phyloP scores from a whole-genome alignment of 2,797 vertebrate species.

The Sitta carolinensis region DNA sequence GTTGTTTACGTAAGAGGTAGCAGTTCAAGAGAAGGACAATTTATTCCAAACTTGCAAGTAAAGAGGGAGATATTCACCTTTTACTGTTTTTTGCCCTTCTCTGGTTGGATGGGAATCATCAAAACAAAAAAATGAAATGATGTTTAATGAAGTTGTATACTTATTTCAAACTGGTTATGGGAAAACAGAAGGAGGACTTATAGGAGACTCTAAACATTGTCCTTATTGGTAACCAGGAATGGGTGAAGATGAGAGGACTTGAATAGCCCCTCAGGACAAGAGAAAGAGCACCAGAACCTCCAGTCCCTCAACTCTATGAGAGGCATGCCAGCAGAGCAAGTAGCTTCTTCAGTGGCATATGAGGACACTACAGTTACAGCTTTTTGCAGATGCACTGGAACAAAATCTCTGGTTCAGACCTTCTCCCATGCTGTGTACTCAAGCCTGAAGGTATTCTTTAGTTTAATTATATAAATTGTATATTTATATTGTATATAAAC shows the following conservation, averaged over 20 bases:
- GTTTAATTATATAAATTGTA: not conserved
- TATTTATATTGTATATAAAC: not conserved
- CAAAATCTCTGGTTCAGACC: constrained; percentile 31
- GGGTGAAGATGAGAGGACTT: not conserved
- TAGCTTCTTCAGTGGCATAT: not conserved
- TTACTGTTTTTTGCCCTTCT: not conserved
- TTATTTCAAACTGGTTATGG: not conserved
- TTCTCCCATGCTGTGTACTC: not conserved
- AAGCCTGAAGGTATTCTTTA: constrained; percentile 18
- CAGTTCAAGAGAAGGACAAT: not conserved
- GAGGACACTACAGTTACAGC: not conserved
- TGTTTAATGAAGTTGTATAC: not conserved
- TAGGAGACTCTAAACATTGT: not conserved
- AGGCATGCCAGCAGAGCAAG: not conserved
- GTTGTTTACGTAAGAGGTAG: not conserved
- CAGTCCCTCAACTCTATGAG: not conserved
- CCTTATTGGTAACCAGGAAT: not conserved
- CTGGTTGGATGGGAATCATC: not conserved
- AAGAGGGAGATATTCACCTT: not conserved
- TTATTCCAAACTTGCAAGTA: not conserved
- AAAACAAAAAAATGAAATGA: not conserved
- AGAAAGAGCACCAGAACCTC: not conserved
- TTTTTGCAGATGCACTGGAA: not conserved
- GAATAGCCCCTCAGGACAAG: not conserved
- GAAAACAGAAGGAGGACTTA: not conserved